Base-by-base conservation (phyloP, 2,888 invertebrate genomes). In the Hirtodrosophila trivittata region DNA sequence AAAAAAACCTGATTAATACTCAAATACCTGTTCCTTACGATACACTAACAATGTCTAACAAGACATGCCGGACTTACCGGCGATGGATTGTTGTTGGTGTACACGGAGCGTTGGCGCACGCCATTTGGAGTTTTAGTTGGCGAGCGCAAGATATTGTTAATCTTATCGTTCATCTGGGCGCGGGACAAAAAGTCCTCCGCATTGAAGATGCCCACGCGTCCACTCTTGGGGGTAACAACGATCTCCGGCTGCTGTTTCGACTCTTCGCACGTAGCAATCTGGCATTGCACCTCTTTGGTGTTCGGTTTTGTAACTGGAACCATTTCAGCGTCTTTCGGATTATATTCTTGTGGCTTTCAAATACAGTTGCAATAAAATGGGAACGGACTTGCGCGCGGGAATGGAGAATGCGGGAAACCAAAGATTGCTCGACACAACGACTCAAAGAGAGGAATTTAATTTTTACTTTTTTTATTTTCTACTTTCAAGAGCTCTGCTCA, bases 71-170 rank as follows among this genome's bases (percentile, higher is more conserved):
- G 9, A 69, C 86, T 76, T 75, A 91, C 90, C 81, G 88, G 84
- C 28, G 89, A 78, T 49, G 85, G 83, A 25, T 88, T 87, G 71
- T 88, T 90, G 26, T 90, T 88, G 41, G 91, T 91, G 65, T 87
- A 91, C 0, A 91, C 86, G 9, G 90, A 90, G 46, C 90, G 87
- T 60, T 90, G 91, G 1, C 90, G 89, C 1, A 90, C 85, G 0
- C 88, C 87, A 13, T 87, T 89, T 1, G 88, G 66, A 1, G 87
- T 67, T 39, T 87, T 86, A 8, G 85, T 87, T 0, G 90, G 89
- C 25, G 90, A 87, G 7, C 89, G 81, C 16, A 89, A 39, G 33
- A 89, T 89, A 68, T 88, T 89, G 50, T 88, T 89, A 37, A 89
- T 89, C 74, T 89, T 90, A 33, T 88, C 88, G 49, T 89, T 89